phyloP scores from a whole-genome alignment of 1,140 invertebrate species.

The Leptoteleia sp. region DNA sequence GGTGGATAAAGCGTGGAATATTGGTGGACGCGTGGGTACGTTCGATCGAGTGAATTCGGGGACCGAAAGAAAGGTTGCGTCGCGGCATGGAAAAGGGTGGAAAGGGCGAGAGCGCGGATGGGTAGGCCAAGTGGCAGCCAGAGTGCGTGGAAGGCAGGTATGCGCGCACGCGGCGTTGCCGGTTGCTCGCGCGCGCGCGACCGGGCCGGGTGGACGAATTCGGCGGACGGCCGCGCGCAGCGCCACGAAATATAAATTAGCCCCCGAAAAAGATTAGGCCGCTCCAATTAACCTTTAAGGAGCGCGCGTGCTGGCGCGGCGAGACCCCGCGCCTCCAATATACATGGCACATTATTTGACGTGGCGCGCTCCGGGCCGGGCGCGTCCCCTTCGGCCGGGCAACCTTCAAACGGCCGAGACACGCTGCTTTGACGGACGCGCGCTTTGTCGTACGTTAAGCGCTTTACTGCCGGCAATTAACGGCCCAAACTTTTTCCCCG shows the following conservation, averaged over 20 bases:
- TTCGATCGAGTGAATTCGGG: too few relatives aligned
- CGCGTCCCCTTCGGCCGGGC: too few relatives aligned
- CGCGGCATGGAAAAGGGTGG: too few relatives aligned
- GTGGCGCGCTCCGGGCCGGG: too few relatives aligned
- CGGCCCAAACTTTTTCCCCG: background rate
- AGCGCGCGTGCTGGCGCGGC: conserved; percentile 16
- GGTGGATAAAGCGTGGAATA: too few relatives aligned
- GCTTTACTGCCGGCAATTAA: conserved; percentile 35
- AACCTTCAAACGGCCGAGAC: conserved; percentile 17
- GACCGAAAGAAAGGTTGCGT: too few relatives aligned
- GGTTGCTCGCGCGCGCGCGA: conserved; percentile 14
- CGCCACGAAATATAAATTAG: conserved; percentile 58
- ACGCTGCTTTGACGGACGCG: conserved; percentile 11
- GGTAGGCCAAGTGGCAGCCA: too few relatives aligned
- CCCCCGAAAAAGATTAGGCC: conserved; percentile 37
- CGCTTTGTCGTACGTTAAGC: conserved; percentile 23
- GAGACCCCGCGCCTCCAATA: conserved; percentile 31
- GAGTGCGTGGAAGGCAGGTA: too few relatives aligned
- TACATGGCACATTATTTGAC: conserved; percentile 37
- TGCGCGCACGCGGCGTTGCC: too few relatives aligned
- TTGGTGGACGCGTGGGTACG: too few relatives aligned
- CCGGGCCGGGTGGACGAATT: background rate
- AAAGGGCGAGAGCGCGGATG: too few relatives aligned
- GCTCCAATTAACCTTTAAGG: conserved; percentile 57
- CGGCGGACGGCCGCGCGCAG: conserved; percentile 1